A percentile compares a stretch with the other conserved stretches of the same genome.
These are phyloP conservation scores for Anolis sagrei DNA, from an alignment of 2,113 vertebrate genomes.

Conservation along the genomic window DNA sequence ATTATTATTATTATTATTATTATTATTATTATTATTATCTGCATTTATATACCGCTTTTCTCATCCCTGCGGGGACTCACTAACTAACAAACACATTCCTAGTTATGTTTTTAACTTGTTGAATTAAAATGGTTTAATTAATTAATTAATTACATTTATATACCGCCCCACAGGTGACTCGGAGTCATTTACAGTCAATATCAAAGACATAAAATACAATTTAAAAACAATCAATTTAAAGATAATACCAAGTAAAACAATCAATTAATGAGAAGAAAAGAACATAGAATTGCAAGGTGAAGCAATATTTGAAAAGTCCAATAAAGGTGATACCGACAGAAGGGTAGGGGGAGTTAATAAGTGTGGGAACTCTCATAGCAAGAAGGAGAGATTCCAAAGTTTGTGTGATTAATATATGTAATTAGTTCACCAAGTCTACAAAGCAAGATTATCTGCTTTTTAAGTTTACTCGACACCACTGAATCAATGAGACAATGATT, in stretches of 20 bases:
- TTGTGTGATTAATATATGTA: slow-evolving; percentile 77
- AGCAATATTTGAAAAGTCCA: slow-evolving; percentile 25
- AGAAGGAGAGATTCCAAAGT: slow-evolving; percentile 55
- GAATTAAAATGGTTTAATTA: slow-evolving; percentile 47
- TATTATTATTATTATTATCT: too few relatives aligned
- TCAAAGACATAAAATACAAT: too few relatives aligned
- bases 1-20: too few relatives aligned
- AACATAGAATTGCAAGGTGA: slow-evolving; percentile 48
- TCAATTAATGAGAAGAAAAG: slow-evolving; percentile 24
- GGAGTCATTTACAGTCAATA: too few relatives aligned
- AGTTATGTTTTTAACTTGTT: slow-evolving; percentile 2
- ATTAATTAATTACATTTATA: too few relatives aligned
- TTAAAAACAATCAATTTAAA: too few relatives aligned
- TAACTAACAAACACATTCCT: neutral
- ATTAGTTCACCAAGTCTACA: slow-evolving; percentile 76
- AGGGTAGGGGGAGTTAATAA: slow-evolving; percentile 10
- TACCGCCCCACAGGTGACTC: too few relatives aligned
- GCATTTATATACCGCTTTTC: too few relatives aligned
- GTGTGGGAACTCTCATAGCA: slow-evolving; percentile 48
- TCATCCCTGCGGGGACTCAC: too few relatives aligned
- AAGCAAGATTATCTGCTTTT: slow-evolving; percentile 74
- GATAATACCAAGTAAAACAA: too few relatives aligned
- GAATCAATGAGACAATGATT: slow-evolving; percentile 74
- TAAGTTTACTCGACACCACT: slow-evolving; percentile 46
- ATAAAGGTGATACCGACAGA: slow-evolving; percentile 17